Evolutionary conservation across 2,797 vertebrate species (phyloP), one percentile per base, ranked within the genome.

Genomic region (Rallus crepitans): DNA sequence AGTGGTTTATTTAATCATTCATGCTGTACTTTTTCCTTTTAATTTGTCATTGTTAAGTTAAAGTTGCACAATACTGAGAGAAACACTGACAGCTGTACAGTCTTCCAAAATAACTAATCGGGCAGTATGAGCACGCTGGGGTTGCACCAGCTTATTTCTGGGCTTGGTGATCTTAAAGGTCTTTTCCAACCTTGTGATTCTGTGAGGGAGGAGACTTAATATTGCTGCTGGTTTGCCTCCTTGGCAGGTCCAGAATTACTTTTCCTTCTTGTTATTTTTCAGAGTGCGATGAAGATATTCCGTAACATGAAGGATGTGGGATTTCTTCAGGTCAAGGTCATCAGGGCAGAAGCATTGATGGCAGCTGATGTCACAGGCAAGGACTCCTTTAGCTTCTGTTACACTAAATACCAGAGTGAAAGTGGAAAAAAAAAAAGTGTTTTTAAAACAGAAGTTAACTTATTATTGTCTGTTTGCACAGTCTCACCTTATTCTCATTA

Each of bases 311-410:
- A 99, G 94, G 99, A 99, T 78, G 99, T 99, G 87, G 99, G 99
- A 64, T 98, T 99, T 97, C 99, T 99, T 96, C 99, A 99, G 97
- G 99, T 99, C 97, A 99, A 99, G 98, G 98, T 99, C 97, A 99
- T 99, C 98, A 98, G 98, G 95, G 99, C 99, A 45, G 99, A 99
- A 98, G 99, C 99, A 63, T 98, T 99, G 97, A 99, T 99, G 99
- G 99, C 99, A 50, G 99, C 99, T 92, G 99, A 99, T 93, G 99
- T 99, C 98, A 99, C 99, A 98, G 99, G 99, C 99, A 98, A 98
- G 98, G 47, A 78, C 89, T 63, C 8, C 55, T 90, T 82, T 70
- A 8, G 16, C 85, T 95, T 97, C 83, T 82, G 35, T 92, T 57
- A 13, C 65, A 66, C 30, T 70, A 47, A 61, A 47, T 71, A 45